Conservation (phyloP, 2,113 vertebrate species). For the Neotoma lepida region DNA sequence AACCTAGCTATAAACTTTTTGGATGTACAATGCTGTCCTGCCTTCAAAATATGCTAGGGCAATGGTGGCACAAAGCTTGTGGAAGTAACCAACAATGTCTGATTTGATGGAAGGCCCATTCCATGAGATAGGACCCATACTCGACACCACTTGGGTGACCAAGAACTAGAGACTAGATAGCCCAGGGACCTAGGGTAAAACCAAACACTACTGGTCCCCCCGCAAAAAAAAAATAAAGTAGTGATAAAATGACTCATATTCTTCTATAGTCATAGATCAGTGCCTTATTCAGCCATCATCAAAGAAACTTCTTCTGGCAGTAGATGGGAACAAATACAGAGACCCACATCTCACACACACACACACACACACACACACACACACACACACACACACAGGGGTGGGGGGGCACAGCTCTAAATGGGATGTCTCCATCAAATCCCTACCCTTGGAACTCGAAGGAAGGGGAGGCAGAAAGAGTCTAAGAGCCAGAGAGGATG, state of each 20-base stretch:
- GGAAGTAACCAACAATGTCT: neutral
- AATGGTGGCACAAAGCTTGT: neutral
- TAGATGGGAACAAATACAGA: neutral
- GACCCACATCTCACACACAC: neutral
- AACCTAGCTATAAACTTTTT: neutral
- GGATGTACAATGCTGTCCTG: no score
- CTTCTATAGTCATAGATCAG: neutral
- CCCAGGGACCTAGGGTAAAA: neutral
- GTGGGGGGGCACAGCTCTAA: neutral
- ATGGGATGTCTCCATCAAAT: neutral
- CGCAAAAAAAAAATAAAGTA: neutral
- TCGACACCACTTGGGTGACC: neutral
- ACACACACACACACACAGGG: neutral
- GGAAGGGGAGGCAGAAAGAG: neutral
- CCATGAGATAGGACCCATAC: neutral
- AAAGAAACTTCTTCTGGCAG: neutral
- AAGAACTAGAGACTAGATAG: neutral
- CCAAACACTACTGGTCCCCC: neutral
- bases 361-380: neutral
- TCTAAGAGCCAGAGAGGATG: neutral
- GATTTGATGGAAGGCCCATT: neutral
- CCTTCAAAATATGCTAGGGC: neutral
- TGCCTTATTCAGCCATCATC: neutral
- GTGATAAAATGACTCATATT: neutral
- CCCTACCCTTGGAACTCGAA: neutral